phyloP scores from a whole-genome alignment of 2,113 vertebrate genomes.

The Ptilorrhoa leucosticta region DNA sequence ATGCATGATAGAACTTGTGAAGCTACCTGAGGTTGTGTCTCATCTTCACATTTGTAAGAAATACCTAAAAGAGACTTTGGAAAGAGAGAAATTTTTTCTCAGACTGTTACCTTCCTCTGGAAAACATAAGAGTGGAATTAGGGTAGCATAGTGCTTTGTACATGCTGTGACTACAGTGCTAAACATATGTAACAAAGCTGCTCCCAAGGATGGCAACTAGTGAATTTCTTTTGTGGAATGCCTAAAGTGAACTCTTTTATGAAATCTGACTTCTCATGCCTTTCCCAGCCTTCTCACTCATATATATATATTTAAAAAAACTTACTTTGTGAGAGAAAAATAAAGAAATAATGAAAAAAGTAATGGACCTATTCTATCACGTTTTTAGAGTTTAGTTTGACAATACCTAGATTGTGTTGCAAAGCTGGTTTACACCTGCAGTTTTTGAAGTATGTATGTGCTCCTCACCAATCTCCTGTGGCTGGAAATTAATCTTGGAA shows the following conservation, averaged over 20 bases:
- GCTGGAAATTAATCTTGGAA: neutral
- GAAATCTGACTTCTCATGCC: neutral
- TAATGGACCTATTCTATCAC: neutral
- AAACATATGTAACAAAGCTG: neutral
- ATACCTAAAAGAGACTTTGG: neutral
- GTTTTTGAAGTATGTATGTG: neutral
- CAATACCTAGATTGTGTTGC: neutral
- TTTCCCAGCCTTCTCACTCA: neutral
- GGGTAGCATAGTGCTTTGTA: rapidly evolving
- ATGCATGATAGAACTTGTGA: neutral
- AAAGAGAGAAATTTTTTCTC: neutral
- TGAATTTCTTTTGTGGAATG: neutral
- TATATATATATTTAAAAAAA: neutral
- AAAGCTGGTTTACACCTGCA: neutral
- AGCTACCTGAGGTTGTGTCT: neutral
- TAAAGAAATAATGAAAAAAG: neutral
- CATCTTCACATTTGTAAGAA: neutral
- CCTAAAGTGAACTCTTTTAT: neutral
- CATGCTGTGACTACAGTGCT: neutral
- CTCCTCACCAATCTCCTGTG: neutral
- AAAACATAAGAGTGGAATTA: neutral
- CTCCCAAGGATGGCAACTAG: neutral
- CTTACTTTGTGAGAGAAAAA: neutral
- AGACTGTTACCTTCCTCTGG: neutral
- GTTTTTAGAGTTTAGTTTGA: neutral